Evolutionary conservation across 2,113 vertebrate species (phyloP).

Genomic region (Bufo gargarizans): DNA sequence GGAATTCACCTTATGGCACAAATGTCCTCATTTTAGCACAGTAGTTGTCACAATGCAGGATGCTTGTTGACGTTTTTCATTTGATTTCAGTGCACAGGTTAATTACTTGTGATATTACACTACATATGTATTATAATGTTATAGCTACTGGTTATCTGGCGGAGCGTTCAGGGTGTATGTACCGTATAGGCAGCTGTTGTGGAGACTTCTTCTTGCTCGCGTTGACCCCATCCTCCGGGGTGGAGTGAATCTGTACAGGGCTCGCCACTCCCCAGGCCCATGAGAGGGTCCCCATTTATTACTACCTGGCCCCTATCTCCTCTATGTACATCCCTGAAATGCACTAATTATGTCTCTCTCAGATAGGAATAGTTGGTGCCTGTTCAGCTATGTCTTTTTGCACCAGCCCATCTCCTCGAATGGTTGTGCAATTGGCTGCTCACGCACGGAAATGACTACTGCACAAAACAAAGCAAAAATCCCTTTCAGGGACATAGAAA

Average conservation of each 20-base stretch:
- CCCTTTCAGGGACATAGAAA: slow-evolving; percentile 17
- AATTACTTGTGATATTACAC: slow-evolving; percentile 66
- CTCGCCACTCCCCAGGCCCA: neutral
- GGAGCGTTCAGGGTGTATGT: slow-evolving; percentile 30
- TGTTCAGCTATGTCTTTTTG: slow-evolving; percentile 43
- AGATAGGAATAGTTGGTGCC: slow-evolving; percentile 58
- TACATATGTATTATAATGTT: slow-evolving; percentile 10
- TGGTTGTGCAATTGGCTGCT: slow-evolving; percentile 66
- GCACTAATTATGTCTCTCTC: slow-evolving; percentile 59
- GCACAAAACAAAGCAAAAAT: slow-evolving; percentile 3
- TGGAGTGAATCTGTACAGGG: neutral
- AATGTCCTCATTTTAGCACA: slow-evolving; percentile 62
- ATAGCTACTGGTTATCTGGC: slow-evolving; percentile 45
- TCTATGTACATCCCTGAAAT: neutral
- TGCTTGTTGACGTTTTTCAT: slow-evolving; percentile 62
- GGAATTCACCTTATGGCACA: slow-evolving; percentile 68
- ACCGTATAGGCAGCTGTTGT: neutral
- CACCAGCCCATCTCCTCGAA: slow-evolving; percentile 62
- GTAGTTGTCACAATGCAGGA: slow-evolving; percentile 36
- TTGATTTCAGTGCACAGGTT: slow-evolving; percentile 67
- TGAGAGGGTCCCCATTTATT: neutral
- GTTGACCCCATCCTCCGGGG: neutral
- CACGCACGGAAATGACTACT: slow-evolving; percentile 64
- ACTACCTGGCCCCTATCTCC: neutral
- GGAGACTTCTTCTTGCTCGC: neutral